Evolutionary conservation across 2,113 vertebrate species (phyloP).

Genomic region (Clarias batrachus): DNA sequence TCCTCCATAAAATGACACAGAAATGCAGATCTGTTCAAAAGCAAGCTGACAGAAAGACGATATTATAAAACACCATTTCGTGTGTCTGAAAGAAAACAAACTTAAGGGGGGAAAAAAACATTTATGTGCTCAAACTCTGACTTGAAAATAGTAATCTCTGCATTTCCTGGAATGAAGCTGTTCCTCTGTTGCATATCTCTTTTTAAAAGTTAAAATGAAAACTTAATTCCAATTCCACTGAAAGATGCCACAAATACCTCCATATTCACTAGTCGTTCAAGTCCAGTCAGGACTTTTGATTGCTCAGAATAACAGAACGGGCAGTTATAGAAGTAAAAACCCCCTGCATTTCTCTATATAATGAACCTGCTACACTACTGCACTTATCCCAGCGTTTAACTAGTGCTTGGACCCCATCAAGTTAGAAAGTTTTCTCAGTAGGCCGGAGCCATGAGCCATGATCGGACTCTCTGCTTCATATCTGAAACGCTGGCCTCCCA

Average conservation of each 20-base stretch:
- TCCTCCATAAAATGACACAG: conserved; percentile 52
- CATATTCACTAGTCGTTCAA: not conserved
- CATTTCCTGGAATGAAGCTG: not conserved
- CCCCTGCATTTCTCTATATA: too few relatives aligned
- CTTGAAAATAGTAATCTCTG: not conserved
- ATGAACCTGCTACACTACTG: too few relatives aligned
- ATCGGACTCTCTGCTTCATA: too few relatives aligned
- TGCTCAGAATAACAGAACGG: too few relatives aligned
- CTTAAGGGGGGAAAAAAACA: not conserved
- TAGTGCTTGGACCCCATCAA: too few relatives aligned
- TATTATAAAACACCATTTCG: conserved; percentile 56
- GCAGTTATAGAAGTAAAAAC: too few relatives aligned
- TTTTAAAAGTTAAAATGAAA: not conserved
- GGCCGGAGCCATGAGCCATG: too few relatives aligned
- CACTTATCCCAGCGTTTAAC: too few relatives aligned
- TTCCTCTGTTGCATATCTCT: not conserved
- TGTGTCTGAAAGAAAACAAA: conserved; percentile 36
- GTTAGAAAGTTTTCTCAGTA: too few relatives aligned
- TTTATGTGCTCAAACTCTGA: not conserved
- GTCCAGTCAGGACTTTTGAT: too few relatives aligned
- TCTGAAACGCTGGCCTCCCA: too few relatives aligned
- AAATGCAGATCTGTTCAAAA: conserved; percentile 53
- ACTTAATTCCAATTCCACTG: not conserved
- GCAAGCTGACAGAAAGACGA: conserved; percentile 35
- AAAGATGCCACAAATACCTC: not conserved